phyloP scores from a whole-genome alignment of 2,888 invertebrate species.

The Philereme transversata region DNA sequence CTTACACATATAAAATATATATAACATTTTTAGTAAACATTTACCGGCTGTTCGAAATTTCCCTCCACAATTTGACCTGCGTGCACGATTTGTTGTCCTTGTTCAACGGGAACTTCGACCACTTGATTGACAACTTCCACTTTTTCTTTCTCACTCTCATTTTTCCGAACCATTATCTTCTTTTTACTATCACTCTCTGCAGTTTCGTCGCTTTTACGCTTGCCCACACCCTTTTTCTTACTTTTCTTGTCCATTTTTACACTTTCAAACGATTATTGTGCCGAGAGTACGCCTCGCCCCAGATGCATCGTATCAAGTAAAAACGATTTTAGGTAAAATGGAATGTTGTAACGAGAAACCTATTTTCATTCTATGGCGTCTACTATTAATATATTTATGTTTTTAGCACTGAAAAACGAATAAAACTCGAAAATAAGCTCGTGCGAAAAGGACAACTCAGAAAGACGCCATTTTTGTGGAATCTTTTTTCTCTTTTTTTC shows the following conservation, averaged over 20 bases:
- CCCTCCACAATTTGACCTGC: conserved; percentile 77
- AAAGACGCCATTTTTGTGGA: conserved; percentile 73
- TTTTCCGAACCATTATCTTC: conserved; percentile 72
- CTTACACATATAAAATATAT: not conserved
- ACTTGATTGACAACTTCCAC: conserved; percentile 74
- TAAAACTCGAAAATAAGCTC: conserved; percentile 49
- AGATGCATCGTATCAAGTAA: conserved; percentile 52
- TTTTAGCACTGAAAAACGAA: conserved; percentile 48
- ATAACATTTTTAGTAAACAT: not conserved
- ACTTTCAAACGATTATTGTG: conserved; percentile 43
- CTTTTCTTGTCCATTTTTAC: conserved; percentile 81
- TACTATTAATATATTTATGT: conserved; percentile 43
- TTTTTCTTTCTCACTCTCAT: conserved; percentile 69
- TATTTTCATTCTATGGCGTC: conserved; percentile 33
- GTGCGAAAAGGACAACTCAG: conserved; percentile 79
- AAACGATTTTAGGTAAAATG: conserved; percentile 7
- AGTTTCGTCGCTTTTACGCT: conserved; percentile 76
- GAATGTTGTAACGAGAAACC: not conserved
- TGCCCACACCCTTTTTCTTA: conserved; percentile 78
- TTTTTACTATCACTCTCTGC: conserved; percentile 70
- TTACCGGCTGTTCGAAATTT: conserved; percentile 75
- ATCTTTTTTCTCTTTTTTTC: conserved; percentile 40
- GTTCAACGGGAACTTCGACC: conserved; percentile 76
- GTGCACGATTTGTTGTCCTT: conserved; percentile 77
- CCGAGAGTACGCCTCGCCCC: conserved; percentile 57